Conservation (phyloP, 2,888 invertebrate genomes). For the Monoplex corrugatus region DNA sequence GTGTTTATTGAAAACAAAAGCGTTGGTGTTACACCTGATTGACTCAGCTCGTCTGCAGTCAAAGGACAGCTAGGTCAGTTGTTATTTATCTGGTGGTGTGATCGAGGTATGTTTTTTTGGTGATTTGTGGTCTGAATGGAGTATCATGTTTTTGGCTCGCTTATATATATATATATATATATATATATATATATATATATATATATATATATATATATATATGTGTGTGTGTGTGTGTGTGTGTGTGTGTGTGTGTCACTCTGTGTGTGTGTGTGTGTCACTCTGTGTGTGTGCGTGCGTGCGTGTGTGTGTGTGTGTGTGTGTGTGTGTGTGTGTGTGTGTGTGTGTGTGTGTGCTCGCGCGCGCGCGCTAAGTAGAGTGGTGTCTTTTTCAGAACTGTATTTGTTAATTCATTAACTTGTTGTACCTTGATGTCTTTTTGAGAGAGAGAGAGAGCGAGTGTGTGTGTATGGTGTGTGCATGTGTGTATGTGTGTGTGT, state of each 20-base stretch:
- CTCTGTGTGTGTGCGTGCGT: background rate
- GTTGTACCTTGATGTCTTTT: too few species aligned
- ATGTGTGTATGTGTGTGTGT: background rate
- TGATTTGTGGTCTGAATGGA: background rate
- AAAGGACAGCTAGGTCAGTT: background rate
- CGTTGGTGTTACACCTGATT: background rate
- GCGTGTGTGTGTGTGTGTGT: background rate
- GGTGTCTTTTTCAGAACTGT: too few species aligned
- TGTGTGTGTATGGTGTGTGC: background rate
- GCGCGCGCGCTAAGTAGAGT: too few species aligned
- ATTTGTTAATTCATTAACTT: too few species aligned
- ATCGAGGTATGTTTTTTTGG: background rate
- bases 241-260: background rate
- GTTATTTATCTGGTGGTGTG: background rate
- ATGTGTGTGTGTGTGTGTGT: constrained; percentile 4
- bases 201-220: background rate
- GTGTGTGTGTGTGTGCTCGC: background rate
- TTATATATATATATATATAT: too few species aligned
- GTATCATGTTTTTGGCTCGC: too few species aligned
- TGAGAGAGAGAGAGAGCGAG: background rate
- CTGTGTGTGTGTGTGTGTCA: background rate
- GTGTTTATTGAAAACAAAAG: too few species aligned
- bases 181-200: too few species aligned
- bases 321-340: background rate
- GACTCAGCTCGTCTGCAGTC: background rate